These are phyloP conservation scores for Coregonus ussuriensis DNA, from an alignment of 2,797 vertebrate genomes.

Conservation along the genomic window DNA sequence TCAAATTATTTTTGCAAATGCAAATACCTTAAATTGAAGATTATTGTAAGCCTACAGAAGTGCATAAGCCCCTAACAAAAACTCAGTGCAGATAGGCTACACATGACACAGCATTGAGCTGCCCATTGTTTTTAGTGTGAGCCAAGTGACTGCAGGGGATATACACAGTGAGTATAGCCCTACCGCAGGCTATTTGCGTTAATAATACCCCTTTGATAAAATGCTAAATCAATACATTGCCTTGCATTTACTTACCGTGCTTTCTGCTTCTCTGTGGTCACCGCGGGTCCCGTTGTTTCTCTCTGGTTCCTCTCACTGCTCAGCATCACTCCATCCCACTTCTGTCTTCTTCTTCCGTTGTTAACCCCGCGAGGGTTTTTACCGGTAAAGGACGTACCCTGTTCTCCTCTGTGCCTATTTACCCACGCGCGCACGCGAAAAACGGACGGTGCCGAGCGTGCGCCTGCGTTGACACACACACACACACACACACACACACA, in stretches of 20 bases:
- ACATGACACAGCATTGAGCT: neutral
- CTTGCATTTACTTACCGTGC: constrained; percentile 56
- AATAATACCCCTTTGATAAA: constrained; percentile 40
- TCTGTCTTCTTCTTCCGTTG: constrained; percentile 42
- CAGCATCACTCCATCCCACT: constrained; percentile 60
- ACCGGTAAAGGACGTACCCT: constrained; percentile 23
- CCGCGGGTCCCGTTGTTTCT: constrained; percentile 42
- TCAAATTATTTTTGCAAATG: neutral
- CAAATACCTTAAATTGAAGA: neutral
- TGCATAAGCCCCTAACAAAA: neutral
- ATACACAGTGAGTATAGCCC: constrained; percentile 34
- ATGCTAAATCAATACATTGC: constrained; percentile 39
- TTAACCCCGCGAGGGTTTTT: constrained; percentile 50
- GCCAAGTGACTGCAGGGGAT: constrained; percentile 37
- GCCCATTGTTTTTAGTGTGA: constrained; percentile 29
- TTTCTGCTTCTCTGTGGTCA: constrained; percentile 27
- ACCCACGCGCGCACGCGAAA: constrained; percentile 11
- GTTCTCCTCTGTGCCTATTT: neutral
- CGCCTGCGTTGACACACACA: neutral
- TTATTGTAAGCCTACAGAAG: neutral
- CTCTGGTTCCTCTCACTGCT: constrained; percentile 28
- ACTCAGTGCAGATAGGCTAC: neutral
- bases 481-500: neutral
- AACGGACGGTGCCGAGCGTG: neutral
- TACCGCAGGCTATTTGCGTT: constrained; percentile 44